Percentiles rank a stretch among this genome's conserved stretches.
Conservation (phyloP, 2,113 vertebrate species). For the Oncorhynchus nerka region DNA sequence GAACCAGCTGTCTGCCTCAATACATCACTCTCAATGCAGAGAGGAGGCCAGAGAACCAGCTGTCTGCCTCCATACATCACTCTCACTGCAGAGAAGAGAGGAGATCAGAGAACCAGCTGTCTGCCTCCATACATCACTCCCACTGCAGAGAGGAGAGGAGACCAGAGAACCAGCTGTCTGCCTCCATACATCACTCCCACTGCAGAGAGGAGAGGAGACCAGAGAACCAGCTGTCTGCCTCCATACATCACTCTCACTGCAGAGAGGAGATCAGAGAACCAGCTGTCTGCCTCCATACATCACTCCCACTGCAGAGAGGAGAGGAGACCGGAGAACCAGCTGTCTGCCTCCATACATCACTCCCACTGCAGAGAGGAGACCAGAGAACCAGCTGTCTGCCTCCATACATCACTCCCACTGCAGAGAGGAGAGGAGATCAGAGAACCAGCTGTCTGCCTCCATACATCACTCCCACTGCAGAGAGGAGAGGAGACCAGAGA, state of each 20-base stretch:
- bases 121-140: not conserved
- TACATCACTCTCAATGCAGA: slow-evolving; percentile 26
- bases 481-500: slow-evolving; percentile 24
- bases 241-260: slow-evolving; percentile 22
- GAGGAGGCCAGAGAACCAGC: slow-evolving; percentile 39
- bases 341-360: slow-evolving; percentile 8
- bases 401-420: slow-evolving; percentile 17
- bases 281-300: slow-evolving; percentile 19
- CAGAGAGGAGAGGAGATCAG: slow-evolving; percentile 22
- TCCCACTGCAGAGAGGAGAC: slow-evolving; percentile 33
- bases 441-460: slow-evolving; percentile 37
- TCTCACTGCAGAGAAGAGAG: slow-evolving; percentile 29
- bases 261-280: slow-evolving; percentile 35
- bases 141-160: slow-evolving; percentile 28
- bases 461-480: slow-evolving; percentile 24
- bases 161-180: slow-evolving; percentile 47
- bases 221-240: slow-evolving; percentile 42
- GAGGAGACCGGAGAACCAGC: slow-evolving; percentile 40
- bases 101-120: slow-evolving; percentile 46
- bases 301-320: slow-evolving; percentile 28
- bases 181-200: not conserved
- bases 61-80: slow-evolving; percentile 6
- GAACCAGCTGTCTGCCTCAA: slow-evolving; percentile 36
- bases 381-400: slow-evolving; percentile 44
- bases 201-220: slow-evolving; percentile 31